Evolutionary conservation across 2,113 vertebrate species (phyloP).

Genomic region (Peromyscus maniculatus): DNA sequence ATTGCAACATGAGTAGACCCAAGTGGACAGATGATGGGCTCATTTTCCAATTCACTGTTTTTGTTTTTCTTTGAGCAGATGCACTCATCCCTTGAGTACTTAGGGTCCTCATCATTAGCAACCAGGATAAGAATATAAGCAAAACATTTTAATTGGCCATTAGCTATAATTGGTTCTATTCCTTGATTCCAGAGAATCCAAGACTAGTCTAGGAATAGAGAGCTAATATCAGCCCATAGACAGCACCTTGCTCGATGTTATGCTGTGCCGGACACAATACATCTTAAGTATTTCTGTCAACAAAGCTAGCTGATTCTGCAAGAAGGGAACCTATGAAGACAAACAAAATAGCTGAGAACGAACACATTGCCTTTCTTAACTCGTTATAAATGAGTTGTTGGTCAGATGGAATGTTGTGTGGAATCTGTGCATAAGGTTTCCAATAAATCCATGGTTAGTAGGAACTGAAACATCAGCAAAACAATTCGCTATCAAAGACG

Average conservation of each 20-base stretch:
- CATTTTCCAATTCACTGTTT: not conserved
- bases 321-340: not conserved
- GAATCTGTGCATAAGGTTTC: not conserved
- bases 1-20: not conserved
- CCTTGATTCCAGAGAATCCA: not conserved
- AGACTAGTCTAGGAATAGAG: not conserved
- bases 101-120: not conserved
- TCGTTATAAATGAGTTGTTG: not conserved
- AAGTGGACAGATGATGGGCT: not conserved
- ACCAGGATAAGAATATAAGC: not conserved
- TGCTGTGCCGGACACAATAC: not conserved
- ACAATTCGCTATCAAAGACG: not conserved
- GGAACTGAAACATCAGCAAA: not conserved
- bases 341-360: not conserved
- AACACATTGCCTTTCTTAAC: not conserved
- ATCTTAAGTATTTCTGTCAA: not conserved
- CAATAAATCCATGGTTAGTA: not conserved
- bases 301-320: not conserved
- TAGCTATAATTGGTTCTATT: conserved; percentile 17
- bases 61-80: not conserved
- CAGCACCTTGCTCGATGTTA: not conserved
- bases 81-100: not conserved
- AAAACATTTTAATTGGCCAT: conserved; percentile 1
- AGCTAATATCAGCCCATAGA: not conserved
- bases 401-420: not conserved